phyloP scores from a whole-genome alignment of 2,888 invertebrate species.

The Stenolophus ochropezus region DNA sequence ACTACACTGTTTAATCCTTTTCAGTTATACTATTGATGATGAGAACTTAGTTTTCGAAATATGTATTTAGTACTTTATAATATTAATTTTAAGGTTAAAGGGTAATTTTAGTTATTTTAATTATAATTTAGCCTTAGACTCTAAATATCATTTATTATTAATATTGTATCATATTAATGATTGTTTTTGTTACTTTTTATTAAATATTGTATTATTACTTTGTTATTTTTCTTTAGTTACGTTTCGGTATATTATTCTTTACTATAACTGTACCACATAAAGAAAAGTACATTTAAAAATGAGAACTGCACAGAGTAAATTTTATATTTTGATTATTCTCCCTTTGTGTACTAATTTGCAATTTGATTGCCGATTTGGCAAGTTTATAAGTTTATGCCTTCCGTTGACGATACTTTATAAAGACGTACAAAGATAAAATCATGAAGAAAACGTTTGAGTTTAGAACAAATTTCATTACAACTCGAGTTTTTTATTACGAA shows the following conservation, averaged over 20 bases:
- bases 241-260: too few relatives aligned
- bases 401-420: background rate
- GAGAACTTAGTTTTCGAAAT: too few relatives aligned
- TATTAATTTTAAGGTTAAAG: too few relatives aligned
- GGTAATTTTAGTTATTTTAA: too few relatives aligned
- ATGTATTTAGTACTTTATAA: too few relatives aligned
- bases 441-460: constrained; percentile 14
- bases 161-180: too few relatives aligned
- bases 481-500: constrained; percentile 36
- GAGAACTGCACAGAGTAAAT: background rate
- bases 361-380: background rate
- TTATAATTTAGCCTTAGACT: too few relatives aligned
- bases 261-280: background rate
- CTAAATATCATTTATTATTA: too few relatives aligned
- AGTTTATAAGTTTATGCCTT: constrained; percentile 4
- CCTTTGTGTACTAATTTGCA: background rate
- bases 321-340: background rate
- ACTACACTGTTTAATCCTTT: too few relatives aligned
- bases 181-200: too few relatives aligned
- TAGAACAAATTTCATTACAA: constrained; percentile 38
- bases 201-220: too few relatives aligned
- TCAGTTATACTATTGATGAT: too few relatives aligned
- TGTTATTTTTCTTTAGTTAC: background rate
- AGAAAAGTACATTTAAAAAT: background rate
- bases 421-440: constrained; percentile 19